Evolutionary conservation across 2,113 vertebrate species (phyloP).

Genomic region (Xyrauchen texanus): DNA sequence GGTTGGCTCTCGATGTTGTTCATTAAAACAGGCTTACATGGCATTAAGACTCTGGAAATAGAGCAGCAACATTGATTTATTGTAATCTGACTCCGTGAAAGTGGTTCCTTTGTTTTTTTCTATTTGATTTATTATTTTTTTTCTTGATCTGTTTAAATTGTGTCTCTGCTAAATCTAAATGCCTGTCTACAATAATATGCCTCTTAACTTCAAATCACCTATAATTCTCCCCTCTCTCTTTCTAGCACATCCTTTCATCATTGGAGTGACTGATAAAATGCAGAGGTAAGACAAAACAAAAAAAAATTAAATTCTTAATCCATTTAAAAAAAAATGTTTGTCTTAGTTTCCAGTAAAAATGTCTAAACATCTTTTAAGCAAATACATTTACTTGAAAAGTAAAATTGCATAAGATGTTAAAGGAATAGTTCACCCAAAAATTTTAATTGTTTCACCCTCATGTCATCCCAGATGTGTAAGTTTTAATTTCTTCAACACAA

Average conservation of each 20-base stretch:
- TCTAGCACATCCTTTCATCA: neutral
- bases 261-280: neutral
- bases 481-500: no score
- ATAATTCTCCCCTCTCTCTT: neutral
- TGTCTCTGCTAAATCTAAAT: neutral
- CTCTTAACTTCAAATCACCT: constrained; percentile 3
- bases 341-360: no score
- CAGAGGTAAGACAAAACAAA: no score
- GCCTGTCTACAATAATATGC: neutral
- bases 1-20: constrained; percentile 35
- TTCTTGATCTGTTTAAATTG: no score
- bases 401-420: no score
- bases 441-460: no score
- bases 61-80: constrained; percentile 36
- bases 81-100: constrained; percentile 23
- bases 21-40: constrained; percentile 41
- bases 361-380: no score
- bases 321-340: no score
- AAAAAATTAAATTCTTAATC: no score
- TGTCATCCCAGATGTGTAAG: no score
- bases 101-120: neutral
- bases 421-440: no score
- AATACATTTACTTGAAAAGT: no score
- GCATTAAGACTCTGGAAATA: constrained; percentile 24
- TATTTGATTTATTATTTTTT: constrained; percentile 4